Evolutionary conservation across 2,797 vertebrate species (phyloP), one percentile per base, ranked within the genome.

Genomic region (Danio choprae): DNA sequence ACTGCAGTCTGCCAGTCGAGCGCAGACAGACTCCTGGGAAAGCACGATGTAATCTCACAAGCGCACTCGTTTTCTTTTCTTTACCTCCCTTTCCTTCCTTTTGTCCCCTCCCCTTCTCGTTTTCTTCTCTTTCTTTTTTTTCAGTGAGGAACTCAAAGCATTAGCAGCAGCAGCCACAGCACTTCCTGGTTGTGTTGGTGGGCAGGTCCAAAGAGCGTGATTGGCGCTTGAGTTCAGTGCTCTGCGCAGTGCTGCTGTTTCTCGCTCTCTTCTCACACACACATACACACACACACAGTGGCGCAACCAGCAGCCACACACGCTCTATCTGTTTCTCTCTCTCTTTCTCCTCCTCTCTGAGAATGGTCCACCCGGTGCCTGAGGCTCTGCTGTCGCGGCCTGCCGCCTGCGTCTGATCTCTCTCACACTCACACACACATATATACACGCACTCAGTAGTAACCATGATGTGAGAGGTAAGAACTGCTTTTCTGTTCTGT

Each of bases 291-390:
- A 60, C 80, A 84, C 73, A 67, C 76, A 81, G 83, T 73, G 58
- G 77, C 73, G 78, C 63, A 79, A 70, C 76, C 20, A 76, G 71
- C 60, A 79, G 55, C 53, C 79, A 76, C 65, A 79, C 71, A 44
- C 77, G 85, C 90, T 88, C 88, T 88, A 88, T 90, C 83, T 88
- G 87, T 89, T 85, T 78, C 63, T 77, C 44, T 75, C 53, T 69
- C 74, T 69, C 74, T 85, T 40, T 60, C 75, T 70, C 83, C 90
- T 88, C 81, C 90, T 89, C 90, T 91, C 90, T 87, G 87, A 93
- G 90, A 91, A 93, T 94, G 93, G 93, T 94, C 93, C 93, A 92
- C 92, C 91, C 90, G 92, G 93, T 93, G 93, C 93, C 93, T 90
- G 92, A 90, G 93, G 93, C 91, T 93, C 92, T 93, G 89, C 91